phyloP scores from a whole-genome alignment of 2,113 vertebrate genomes.

The Grammomys dolichurus region DNA sequence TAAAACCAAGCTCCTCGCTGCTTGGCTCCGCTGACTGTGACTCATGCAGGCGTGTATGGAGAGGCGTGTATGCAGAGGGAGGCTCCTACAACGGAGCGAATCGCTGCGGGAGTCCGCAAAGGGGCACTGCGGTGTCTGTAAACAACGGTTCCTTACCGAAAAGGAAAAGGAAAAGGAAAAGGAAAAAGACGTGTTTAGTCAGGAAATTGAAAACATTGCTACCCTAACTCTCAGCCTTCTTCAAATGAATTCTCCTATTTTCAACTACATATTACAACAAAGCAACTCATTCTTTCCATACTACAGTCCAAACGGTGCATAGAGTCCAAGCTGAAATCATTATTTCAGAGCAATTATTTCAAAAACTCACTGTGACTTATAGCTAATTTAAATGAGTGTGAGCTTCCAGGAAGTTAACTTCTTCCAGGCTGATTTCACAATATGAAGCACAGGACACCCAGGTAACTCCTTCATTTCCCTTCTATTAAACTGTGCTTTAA shows the following conservation, averaged over 20 bases:
- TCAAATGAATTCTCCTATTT: not conserved
- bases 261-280: not conserved
- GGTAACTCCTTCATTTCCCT: slow-evolving; percentile 20
- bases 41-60: not conserved
- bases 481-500: slow-evolving; percentile 20
- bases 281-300: not conserved
- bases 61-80: not conserved
- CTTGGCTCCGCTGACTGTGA: not conserved
- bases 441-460: not conserved
- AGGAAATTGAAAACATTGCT: not conserved
- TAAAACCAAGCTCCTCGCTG: not conserved
- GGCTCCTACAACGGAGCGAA: not conserved
- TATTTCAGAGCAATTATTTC: not conserved
- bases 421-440: slow-evolving; percentile 5
- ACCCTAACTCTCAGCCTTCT: not conserved
- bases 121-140: not conserved
- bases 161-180: not conserved
- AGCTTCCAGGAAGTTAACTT: not conserved
- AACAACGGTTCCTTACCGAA: not conserved
- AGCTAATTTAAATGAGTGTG: not conserved
- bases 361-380: not conserved
- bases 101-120: not conserved
- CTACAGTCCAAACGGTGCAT: not conserved
- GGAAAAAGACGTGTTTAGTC: not conserved
- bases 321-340: not conserved